Evolutionary conservation across 1,140 invertebrate species (phyloP).

Genomic region (Bombus turneri): DNA sequence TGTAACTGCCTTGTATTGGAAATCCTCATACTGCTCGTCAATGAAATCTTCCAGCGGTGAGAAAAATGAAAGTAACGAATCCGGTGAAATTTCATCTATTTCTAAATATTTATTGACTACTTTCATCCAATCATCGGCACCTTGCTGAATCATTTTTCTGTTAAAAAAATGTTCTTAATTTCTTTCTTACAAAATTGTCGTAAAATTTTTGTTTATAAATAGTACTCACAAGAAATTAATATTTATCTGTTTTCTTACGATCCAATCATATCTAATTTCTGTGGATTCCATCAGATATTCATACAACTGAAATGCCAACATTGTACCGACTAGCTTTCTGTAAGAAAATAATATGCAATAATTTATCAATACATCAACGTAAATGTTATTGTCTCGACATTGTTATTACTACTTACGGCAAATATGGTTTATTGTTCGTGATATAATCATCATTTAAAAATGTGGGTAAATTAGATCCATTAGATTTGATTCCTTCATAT

Average conservation of each 20-base stretch:
- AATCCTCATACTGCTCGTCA: slow-evolving; percentile 63
- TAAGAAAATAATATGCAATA: slow-evolving; percentile 34
- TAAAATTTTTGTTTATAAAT: not conserved
- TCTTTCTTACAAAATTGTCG: not conserved
- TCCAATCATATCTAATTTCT: slow-evolving; percentile 70
- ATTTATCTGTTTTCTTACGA: slow-evolving; percentile 65
- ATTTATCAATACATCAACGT: not conserved
- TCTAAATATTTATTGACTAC: slow-evolving; percentile 65
- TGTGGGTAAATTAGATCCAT: slow-evolving; percentile 63
- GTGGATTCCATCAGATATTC: slow-evolving; percentile 74
- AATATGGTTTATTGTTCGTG: slow-evolving; percentile 84
- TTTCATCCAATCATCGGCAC: slow-evolving; percentile 66
- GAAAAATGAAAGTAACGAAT: slow-evolving; percentile 70
- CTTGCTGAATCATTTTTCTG: slow-evolving; percentile 72
- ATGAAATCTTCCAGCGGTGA: slow-evolving; percentile 70
- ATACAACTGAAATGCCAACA: slow-evolving; percentile 81
- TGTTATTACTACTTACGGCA: slow-evolving; percentile 79
- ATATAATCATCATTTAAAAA: slow-evolving; percentile 84
- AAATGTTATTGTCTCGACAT: not conserved
- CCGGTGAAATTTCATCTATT: slow-evolving; percentile 61
- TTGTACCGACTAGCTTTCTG: slow-evolving; percentile 81
- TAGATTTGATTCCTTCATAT: slow-evolving; percentile 67
- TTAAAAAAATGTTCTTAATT: slow-evolving; percentile 2
- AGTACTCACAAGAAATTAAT: slow-evolving; percentile 60
- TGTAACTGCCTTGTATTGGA: slow-evolving; percentile 50